These are phyloP conservation scores for Zosterops japonicus DNA, from an alignment of 2,113 vertebrate species.

Conservation along the genomic window DNA sequence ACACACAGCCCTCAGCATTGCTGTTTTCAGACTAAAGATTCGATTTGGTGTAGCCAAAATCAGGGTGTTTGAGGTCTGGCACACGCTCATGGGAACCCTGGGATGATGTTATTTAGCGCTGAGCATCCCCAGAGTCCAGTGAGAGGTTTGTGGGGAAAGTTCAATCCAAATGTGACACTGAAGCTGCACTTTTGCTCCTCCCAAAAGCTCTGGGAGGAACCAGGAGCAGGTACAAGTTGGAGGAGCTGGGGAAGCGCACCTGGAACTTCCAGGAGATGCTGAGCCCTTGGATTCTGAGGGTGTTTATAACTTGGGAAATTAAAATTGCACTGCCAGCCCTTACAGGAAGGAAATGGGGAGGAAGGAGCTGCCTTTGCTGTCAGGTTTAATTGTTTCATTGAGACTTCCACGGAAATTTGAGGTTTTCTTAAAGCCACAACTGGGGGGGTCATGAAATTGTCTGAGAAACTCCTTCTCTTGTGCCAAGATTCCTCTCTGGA, in stretches of 20 bases:
- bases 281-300: neutral
- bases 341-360: neutral
- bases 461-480: fast-evolving
- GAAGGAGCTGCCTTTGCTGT: neutral
- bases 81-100: neutral
- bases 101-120: neutral
- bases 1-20: neutral
- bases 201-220: neutral
- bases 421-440: neutral
- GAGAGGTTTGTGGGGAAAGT: neutral
- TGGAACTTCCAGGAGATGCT: neutral
- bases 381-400: neutral
- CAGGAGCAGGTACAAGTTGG: fast-evolving
- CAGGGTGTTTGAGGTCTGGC: neutral
- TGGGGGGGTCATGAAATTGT: neutral
- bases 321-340: neutral
- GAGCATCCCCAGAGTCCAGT: neutral
- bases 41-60: neutral
- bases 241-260: neutral
- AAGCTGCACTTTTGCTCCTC: fast-evolving
- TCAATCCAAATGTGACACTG: fast-evolving
- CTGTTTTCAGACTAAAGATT: neutral
- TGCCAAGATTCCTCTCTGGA: neutral
- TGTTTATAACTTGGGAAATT: neutral
- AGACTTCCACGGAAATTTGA: neutral